These are phyloP conservation scores for Coracias cyanogaster DNA, from an alignment of 2,797 vertebrate genomes.

Conservation along the genomic window DNA sequence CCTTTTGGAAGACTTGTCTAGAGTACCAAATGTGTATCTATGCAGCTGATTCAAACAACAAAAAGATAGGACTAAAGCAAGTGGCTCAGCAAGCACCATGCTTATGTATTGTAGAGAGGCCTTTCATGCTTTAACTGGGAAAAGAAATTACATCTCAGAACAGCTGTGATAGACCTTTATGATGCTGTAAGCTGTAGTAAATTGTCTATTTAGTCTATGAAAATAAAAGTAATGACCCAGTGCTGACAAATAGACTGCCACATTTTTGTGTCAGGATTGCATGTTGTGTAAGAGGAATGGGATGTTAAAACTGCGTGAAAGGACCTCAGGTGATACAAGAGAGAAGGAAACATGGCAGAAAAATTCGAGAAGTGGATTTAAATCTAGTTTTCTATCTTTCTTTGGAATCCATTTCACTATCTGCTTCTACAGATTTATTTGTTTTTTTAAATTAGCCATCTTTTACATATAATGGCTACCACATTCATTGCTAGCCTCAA, in stretches of 20 bases:
- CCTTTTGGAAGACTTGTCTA: neutral
- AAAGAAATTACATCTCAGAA: neutral
- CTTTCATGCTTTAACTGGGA: neutral
- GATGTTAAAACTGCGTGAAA: neutral
- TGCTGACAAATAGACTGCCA: neutral
- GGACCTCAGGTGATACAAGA: neutral
- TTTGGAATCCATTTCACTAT: neutral
- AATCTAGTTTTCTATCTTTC: neutral
- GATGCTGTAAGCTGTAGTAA: neutral
- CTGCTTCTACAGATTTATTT: neutral
- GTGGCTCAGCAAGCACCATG: no score
- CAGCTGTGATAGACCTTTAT: neutral
- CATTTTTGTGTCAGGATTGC: neutral
- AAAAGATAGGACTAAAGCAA: neutral
- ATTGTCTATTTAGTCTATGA: neutral
- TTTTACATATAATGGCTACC: neutral
- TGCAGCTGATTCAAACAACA: neutral
- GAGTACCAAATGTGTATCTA: neutral
- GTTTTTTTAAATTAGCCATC: neutral
- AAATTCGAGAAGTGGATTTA: neutral
- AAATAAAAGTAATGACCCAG: neutral
- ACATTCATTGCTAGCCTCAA: fast-evolving
- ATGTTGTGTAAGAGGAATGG: neutral
- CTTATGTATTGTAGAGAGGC: neutral
- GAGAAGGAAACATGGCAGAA: neutral